Base-by-base conservation (phyloP, 1,140 invertebrate species). In the Ostrea edulis region DNA sequence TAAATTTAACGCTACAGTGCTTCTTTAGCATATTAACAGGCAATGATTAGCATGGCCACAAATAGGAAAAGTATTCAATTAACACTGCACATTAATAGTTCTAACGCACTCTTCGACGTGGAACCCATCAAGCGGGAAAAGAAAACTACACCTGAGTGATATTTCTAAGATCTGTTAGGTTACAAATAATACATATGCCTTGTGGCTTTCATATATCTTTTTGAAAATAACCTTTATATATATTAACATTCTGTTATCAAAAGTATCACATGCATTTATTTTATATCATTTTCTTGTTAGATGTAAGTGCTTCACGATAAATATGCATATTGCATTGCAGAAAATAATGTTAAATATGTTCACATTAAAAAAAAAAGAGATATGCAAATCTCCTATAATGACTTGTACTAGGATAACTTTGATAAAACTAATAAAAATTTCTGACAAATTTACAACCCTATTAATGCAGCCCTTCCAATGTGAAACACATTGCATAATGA, bases 401-500 rank as follows among this genome's bases (percentile, higher is more conserved):
- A 29, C 25, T 44, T 29, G 68, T 29, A 77, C 68, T 29, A 35
- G 68, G 25, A 9, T 22, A 29, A 77, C 68, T 77, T 77, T 77
- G 22, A 35, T 29, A 29, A 44, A 77, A 4, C 68, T 77, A 62
- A 77, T 77, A 77, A 77, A 77, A n/a, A 77, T 25, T 77, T 77
- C 12, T 77, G 29, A 77, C 68, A 77, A 77, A 77, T 77, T 77
- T 77, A 77, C 68, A 12, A 25, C 29, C 68, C n/a, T 25, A 77
- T 77, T 29, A 77, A 77, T 77, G 29, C 22, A 77, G 68, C 12
- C 35, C 68, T 77, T 77, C 29, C 68, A 25, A 77, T 77, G n/a
- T n/a, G n/a, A n/a, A n/a, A n/a, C 68, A 20, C 68, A 77, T 77
- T 77, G 68, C 29, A 77, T 77, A 77, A 77, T 77, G 68, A 77